These are phyloP conservation scores for Calliphora vicina DNA, from an alignment of 1,140 invertebrate genomes.

Conservation along the genomic window DNA sequence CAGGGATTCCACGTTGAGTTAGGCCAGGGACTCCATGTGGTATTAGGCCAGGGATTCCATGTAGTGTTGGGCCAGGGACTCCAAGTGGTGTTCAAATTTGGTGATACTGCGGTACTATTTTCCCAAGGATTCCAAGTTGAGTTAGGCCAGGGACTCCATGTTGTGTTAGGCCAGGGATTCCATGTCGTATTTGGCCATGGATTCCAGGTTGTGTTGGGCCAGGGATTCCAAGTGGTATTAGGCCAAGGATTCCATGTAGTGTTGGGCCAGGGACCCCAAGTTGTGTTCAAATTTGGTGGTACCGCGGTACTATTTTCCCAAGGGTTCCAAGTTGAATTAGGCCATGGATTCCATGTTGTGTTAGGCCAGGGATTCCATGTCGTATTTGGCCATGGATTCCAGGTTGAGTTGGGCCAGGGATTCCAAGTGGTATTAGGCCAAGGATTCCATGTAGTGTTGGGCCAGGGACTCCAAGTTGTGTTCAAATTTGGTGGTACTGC, in stretches of 20 bases:
- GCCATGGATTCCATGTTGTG: neutral
- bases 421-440: neutral
- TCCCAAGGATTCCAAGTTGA: too few relatives aligned
- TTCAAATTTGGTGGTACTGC: too few relatives aligned
- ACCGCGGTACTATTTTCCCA: neutral
- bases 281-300: neutral
- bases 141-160: neutral
- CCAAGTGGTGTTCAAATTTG: neutral
- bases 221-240: neutral
- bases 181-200: neutral
- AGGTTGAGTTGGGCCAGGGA: neutral
- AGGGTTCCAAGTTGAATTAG: neutral
- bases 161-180: neutral
- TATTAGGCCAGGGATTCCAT: too few relatives aligned
- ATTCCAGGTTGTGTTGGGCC: neutral
- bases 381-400: neutral
- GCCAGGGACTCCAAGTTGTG: too few relatives aligned
- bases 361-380: neutral
- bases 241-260: neutral
- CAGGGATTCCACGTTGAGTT: too few relatives aligned
- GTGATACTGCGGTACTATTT: neutral
- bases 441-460: neutral
- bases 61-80: too few relatives aligned
- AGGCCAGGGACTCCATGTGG: too few relatives aligned
- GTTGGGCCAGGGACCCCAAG: neutral